Evolutionary conservation across 2,888 invertebrate species (phyloP).

Genomic region (Lordiphosa andalusiaca): DNA sequence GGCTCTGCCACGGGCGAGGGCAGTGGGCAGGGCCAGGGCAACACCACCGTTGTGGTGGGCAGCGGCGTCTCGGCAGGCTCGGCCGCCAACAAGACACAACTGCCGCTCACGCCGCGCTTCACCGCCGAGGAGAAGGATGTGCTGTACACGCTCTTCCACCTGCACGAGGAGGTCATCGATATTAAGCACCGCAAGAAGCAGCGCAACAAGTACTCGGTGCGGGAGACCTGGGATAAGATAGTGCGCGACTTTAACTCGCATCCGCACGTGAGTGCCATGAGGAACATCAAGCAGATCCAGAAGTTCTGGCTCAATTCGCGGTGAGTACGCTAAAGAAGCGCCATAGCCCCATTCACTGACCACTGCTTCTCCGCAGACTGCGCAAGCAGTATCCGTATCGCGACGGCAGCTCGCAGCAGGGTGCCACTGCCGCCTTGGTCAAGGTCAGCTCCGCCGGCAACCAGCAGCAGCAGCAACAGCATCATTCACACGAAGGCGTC

Average conservation of each 20-base stretch:
- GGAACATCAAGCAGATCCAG: conserved; percentile 80
- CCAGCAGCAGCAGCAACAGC: conserved; percentile 47
- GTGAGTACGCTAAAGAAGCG: conserved; percentile 49
- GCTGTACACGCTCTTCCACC: conserved; percentile 75
- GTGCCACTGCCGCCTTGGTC: conserved; percentile 23
- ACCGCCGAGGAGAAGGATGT: conserved; percentile 79
- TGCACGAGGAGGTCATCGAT: conserved; percentile 79
- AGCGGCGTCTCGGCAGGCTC: conserved; percentile 26
- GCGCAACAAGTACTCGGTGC: conserved; percentile 77
- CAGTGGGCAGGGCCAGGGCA: conserved; percentile 27
- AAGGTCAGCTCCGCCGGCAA: conserved; percentile 26
- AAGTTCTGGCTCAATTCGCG: conserved; percentile 80
- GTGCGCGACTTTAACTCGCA: conserved; percentile 77
- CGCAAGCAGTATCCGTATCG: conserved; percentile 79
- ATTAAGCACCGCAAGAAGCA: conserved; percentile 79
- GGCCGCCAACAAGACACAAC: conserved; percentile 36
- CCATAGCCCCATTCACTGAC: not conserved
- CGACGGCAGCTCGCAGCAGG: conserved; percentile 34
- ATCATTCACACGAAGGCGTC: conserved; percentile 59
- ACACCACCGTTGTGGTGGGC: conserved; percentile 19
- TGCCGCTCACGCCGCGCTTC: conserved; percentile 77
- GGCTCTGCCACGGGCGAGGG: conserved; percentile 26
- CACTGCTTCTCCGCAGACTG: conserved; percentile 53
- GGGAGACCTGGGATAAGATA: conserved; percentile 79
- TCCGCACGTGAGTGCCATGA: conserved; percentile 72